Percentiles rank a stretch among this genome's conserved stretches.
These are phyloP conservation scores for Noctua fimbriata DNA, from an alignment of 2,888 invertebrate species.

Conservation along the genomic window DNA sequence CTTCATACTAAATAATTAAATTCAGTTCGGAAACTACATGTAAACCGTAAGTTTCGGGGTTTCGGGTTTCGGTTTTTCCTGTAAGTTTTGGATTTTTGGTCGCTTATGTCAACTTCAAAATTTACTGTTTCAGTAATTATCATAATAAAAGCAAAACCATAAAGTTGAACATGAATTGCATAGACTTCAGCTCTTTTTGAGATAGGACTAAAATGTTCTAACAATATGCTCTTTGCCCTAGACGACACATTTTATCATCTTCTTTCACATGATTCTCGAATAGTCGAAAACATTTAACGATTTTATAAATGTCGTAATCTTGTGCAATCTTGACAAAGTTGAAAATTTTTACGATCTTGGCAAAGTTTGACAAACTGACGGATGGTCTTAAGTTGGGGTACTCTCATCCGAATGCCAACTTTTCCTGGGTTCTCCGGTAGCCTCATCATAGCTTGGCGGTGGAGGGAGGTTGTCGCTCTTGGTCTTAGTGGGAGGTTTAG, in stretches of 20 bases:
- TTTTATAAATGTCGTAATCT: conserved; percentile 27
- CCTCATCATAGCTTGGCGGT: conserved; percentile 85
- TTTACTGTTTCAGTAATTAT: not conserved
- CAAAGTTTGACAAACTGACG: conserved; percentile 24
- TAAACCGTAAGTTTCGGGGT: too few relatives aligned
- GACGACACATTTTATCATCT: not conserved
- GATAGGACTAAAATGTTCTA: not conserved
- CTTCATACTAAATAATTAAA: not conserved
- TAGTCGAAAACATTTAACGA: conserved; percentile 3
- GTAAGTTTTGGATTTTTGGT: not conserved
- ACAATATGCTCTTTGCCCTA: not conserved
- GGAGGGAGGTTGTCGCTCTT: conserved; percentile 83
- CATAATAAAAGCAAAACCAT: not conserved
- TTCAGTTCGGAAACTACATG: not conserved
- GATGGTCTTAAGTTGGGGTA: conserved; percentile 82
- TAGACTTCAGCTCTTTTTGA: not conserved
- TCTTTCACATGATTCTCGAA: conserved; percentile 41
- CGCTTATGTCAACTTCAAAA: not conserved
- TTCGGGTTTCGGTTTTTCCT: too few relatives aligned
- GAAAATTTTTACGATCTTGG: conserved; percentile 45
- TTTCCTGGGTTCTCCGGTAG: conserved; percentile 85
- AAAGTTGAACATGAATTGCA: not conserved
- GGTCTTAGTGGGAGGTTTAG: conserved; percentile 81
- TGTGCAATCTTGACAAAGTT: conserved; percentile 36
- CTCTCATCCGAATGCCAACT: conserved; percentile 90